A percentile compares a stretch with the other conserved stretches of the same genome.
Conservation (phyloP, 2,888 invertebrate species). For the Opisthograptis luteolata region DNA sequence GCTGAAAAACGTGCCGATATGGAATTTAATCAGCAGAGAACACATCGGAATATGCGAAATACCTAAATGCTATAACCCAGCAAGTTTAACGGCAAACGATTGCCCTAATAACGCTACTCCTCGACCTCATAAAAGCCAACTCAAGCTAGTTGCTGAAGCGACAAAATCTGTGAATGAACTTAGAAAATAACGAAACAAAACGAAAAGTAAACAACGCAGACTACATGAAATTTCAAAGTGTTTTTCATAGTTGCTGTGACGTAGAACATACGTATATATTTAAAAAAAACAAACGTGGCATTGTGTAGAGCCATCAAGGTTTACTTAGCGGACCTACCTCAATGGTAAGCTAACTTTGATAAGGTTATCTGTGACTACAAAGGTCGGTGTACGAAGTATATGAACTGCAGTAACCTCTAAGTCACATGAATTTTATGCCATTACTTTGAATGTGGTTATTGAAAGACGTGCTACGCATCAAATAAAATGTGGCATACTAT, state of each 20-base stretch:
- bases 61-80: not conserved
- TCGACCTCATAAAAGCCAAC: slow-evolving; percentile 7
- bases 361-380: slow-evolving; percentile 27
- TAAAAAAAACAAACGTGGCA: slow-evolving; percentile 13
- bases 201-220: too few relatives aligned
- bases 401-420: slow-evolving; percentile 25
- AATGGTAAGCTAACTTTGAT: slow-evolving; percentile 38
- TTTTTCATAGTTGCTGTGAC: too few relatives aligned
- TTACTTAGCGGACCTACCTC: slow-evolving; percentile 41
- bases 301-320: slow-evolving; percentile 23
- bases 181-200: too few relatives aligned
- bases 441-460: too few relatives aligned
- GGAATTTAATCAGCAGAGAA: not conserved
- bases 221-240: too few relatives aligned
- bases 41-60: slow-evolving; percentile 1
- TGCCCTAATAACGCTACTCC: slow-evolving; percentile 11
- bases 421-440: not conserved
- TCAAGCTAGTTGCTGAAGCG: slow-evolving; percentile 7
- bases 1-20: not conserved
- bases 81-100: slow-evolving; percentile 14
- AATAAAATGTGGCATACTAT: too few relatives aligned
- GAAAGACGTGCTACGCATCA: too few relatives aligned
- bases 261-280: not conserved
- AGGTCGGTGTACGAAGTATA: not conserved
- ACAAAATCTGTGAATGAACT: not conserved